Base-by-base conservation (phyloP, 2,888 invertebrate genomes). In the Alitta virens region DNA sequence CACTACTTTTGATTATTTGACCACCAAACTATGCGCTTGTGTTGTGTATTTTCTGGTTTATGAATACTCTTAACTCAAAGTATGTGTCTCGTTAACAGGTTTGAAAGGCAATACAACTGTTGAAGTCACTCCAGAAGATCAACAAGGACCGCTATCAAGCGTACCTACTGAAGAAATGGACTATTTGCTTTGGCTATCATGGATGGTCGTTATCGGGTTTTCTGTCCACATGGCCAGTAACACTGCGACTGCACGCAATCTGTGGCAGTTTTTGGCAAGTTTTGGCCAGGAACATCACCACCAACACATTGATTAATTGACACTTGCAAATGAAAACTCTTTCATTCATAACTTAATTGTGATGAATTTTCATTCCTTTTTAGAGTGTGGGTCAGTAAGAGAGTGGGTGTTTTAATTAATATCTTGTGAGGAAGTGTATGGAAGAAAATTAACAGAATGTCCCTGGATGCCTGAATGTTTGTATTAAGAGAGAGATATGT, bases 131-230 rank as follows among this genome's bases (percentile, higher is more conserved):
- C 74, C 75, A 7, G 66, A 63, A 2, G 82, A 82, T 63, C 74
- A 71, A 51, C 52, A 69, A 12, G 91, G 93, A 0, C 95, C 95
- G 0, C 87, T 95, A 16, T 87, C 90, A 0, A 90, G 90, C 78
- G 85, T 86, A n/a, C 88, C 91, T 0, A 88, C 88, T 5, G 87
- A 87, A 70, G 90, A 90, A 70, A 87, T 89, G 0, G 95, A 96
- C 81, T 89, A 90, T 76, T 90, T 91, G 73, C 83, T 96, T 43
- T 86, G 90, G 56, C 76, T 93, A 9, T 89, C 95, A 0, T 96
- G 94, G 94, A 70, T 87, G 25, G 95, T 96, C 77, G 91, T 94
- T 60, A 78, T 90, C 5, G 78, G 88, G n/a, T 65, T 65, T 43
- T 42, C 46, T 42, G 25, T 52, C 5, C 24, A 51, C 33, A 25